Evolutionary conservation across 1,140 invertebrate species (phyloP), one percentile per base, ranked within the genome.

Genomic region (Glomeris maerens): DNA sequence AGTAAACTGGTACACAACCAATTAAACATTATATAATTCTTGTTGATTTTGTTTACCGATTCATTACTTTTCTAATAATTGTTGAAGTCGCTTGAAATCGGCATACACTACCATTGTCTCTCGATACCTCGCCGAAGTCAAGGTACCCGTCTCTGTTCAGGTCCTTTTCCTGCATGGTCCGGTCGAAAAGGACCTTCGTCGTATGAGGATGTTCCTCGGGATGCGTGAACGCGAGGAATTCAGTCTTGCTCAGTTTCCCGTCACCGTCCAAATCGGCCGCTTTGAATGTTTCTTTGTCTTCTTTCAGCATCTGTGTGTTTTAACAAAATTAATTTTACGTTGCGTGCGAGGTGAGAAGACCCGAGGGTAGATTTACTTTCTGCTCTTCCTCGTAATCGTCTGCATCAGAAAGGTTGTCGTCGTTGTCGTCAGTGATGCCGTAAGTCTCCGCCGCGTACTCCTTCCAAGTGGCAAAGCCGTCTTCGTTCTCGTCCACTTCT

Each of bases 121-220:
- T 84, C 47, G 89, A 63, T 67, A 77, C 90, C 66, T 90, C 87
- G 65, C 84, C 75, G 64, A 90, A 90, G 69, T 76, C 78, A 39
- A 92, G 78, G 52, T 66, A 69, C 1, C 84, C 85, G 74, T 97
- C 90, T 26, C 77, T 73, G 66, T 96, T 78, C 26, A 57, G 71
- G 68, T 97, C 92, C 66, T 89, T 89, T 49, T 92, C 86, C 2
- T 76, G 66, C 49, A 96, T 68, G 1, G 84, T 85, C 65, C 90
- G 84, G 59, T 84, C 74, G 47, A 95, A 66, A 53, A 96, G 77
- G 46, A 84, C 69, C 22, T 81, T 75, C 58, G 87, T 75, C 92
- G 97, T 97, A 59, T 78, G 74, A 31, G 80, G 78, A 67, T 86
- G 82, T 65, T 98, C 91, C 68, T 96, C 91, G 0, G 94, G 93